These are phyloP conservation scores for Daboia siamensis DNA, from an alignment of 2,113 vertebrate genomes.

Conservation along the genomic window DNA sequence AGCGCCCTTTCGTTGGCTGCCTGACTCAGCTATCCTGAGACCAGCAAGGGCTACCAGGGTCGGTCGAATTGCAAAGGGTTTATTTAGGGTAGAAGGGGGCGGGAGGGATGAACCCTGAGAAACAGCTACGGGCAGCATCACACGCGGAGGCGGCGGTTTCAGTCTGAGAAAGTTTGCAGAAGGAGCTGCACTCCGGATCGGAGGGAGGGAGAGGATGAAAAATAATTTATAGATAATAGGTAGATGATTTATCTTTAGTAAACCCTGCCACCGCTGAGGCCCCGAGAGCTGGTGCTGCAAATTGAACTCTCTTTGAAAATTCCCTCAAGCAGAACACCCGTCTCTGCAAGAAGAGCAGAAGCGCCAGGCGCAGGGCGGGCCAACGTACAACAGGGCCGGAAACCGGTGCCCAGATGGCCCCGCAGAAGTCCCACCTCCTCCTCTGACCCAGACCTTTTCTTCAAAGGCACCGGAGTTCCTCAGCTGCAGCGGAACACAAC, in stretches of 20 bases:
- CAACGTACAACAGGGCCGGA: too few relatives aligned
- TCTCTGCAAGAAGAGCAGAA: neutral
- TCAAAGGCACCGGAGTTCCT: neutral
- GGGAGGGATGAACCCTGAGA: neutral
- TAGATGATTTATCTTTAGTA: neutral
- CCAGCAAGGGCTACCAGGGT: too few relatives aligned
- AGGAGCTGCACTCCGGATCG: neutral
- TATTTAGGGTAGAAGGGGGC: neutral
- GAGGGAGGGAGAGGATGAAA: too few relatives aligned
- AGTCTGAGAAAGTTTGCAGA: neutral
- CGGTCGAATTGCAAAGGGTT: neutral
- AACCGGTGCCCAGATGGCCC: accelerated
- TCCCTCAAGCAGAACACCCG: neutral
- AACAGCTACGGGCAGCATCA: neutral
- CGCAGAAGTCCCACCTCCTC: neutral
- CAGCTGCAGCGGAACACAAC: neutral
- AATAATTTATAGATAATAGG: too few relatives aligned
- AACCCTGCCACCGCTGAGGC: neutral
- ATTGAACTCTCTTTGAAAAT: neutral
- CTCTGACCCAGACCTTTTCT: accelerated
- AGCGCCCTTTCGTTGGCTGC: neutral
- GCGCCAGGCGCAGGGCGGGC: accelerated
- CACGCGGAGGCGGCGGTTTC: neutral
- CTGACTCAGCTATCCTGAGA: neutral
- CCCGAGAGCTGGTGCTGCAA: neutral